Evolutionary conservation across 2,113 vertebrate genomes (phyloP), one percentile per base, ranked within the genome.

Genomic region (Mixornis gularis): DNA sequence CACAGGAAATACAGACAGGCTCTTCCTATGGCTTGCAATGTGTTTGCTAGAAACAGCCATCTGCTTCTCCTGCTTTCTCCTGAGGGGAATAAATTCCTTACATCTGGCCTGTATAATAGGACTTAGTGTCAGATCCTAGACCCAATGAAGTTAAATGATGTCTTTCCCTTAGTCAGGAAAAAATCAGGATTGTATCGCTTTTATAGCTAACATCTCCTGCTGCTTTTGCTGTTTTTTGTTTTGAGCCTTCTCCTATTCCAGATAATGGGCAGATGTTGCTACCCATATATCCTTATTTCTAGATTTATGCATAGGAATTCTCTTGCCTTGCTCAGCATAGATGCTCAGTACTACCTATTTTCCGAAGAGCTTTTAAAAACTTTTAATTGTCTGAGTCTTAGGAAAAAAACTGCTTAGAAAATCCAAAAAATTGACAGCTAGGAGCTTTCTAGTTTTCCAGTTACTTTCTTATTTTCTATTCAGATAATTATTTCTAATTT

Each of bases 101-200:
- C 95, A 96, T 95, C 88, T 96, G 95, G 95, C 92, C 86, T 71
- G 49, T 78, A 25, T 95, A 92, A 95, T 84, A 92, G 80, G 80
- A 71, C 88, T 90, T 94, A 90, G 62, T 79, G 83, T 92, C 83
- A 88, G 65, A 95, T 90, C 80, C 88, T 92, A 95, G 93, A 78
- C 69, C 88, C 25, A 90, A 56, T 90, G 95, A 95, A 93, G 88
- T 95, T 94, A 96, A 95, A 95, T 83, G 79, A 95, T 95, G 83
- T 88, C 93, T 96, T 95, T 96, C 90, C 90, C 95, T 96, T 95
- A 96, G 95, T 95, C 92, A 95, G 93, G 93, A 83, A 93, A 93
- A 96, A 90, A 56, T 52, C 64, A 74, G 79, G 48, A 64, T 95
- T 86, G 44, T 87, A 89, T 94, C 15, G 77, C 72, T 93, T 96